Base-by-base conservation (phyloP, 2,797 vertebrate genomes). In the Enteromius radiatus region DNA sequence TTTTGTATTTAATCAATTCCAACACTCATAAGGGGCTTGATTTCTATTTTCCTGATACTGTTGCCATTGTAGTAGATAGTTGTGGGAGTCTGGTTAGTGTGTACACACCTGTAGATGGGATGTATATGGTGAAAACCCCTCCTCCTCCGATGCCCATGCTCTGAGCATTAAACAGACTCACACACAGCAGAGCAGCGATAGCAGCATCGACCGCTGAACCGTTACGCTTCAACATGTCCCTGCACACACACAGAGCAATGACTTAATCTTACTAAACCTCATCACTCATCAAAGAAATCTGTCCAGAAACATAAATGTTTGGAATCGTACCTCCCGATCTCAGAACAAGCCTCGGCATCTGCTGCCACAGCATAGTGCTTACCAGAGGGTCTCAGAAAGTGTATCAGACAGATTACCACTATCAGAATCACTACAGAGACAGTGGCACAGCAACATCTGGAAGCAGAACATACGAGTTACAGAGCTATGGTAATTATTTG, bases 71-170 rank as follows among this genome's bases (percentile, higher is more conserved):
- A 31, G 14, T 14, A 23, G 9, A 10, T 59, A 7, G 74, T 17
- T 67, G 3, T 47, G 4, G 19, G 3, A 45, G 12, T 45, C 38
- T 26, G 6, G 14, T 45, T 26, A 43, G 92, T 95, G 33, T 33
- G 0, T 33, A 33, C 33, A 33, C 33, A 98, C 98, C 95, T 17
- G 96, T 96, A 81, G 92, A 91, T 41, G 95, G 89, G 5, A 94
- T 92, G 82, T 97, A 97, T 92, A 99, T 97, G 87, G 95, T 96
- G 82, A 99, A 92, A 91, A 95, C 97, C 77, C 96, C 90, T 10
- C 98, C 98, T 8, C 97, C 98, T 67, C 98, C 98, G 3, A 99
- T 98, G 73, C 98, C 98, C 96, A 97, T 96, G 90, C 97, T 99
- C 92, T 99, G 97, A 59, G 94, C 91, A 0, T 98, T 99, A 89